A percentile compares a stretch with the other conserved stretches of the same genome.
Conservation (phyloP, 2,888 invertebrate species). For the Eristalis intricaria region DNA sequence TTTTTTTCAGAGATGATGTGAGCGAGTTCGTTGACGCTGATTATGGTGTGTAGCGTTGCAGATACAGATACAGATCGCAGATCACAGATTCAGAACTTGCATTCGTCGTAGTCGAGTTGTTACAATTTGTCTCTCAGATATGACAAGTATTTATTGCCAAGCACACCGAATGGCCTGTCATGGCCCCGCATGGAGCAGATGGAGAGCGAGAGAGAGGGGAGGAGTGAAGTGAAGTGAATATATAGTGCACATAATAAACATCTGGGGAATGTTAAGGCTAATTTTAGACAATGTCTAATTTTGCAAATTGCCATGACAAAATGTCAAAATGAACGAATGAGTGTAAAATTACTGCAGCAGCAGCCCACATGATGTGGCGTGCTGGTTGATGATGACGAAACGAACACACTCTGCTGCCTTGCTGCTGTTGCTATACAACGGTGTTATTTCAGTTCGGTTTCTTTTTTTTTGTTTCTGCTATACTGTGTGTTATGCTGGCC, state of each 20-base stretch:
- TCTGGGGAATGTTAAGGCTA: constrained; percentile 71
- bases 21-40: constrained; percentile 66
- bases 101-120: constrained; percentile 39
- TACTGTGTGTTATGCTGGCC: background rate
- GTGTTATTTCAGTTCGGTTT: background rate
- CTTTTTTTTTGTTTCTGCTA: background rate
- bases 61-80: background rate
- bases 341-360: constrained; percentile 65
- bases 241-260: constrained; percentile 62
- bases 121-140: constrained; percentile 70
- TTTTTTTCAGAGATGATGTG: constrained; percentile 19
- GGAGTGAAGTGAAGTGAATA: background rate
- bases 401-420: background rate
- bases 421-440: background rate
- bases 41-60: constrained; percentile 6
- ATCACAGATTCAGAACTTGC: constrained; percentile 9
- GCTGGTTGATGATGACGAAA: constrained; percentile 29
- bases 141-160: constrained; percentile 69
- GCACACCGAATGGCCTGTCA: constrained; percentile 10
- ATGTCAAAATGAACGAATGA: constrained; percentile 69
- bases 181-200: constrained; percentile 26
- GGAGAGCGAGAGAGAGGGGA: background rate
- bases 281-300: constrained; percentile 72
- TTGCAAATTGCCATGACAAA: constrained; percentile 72
- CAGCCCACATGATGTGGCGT: constrained; percentile 59